phyloP scores from a whole-genome alignment of 1,140 invertebrate species.

The Drosophila navojoa region DNA sequence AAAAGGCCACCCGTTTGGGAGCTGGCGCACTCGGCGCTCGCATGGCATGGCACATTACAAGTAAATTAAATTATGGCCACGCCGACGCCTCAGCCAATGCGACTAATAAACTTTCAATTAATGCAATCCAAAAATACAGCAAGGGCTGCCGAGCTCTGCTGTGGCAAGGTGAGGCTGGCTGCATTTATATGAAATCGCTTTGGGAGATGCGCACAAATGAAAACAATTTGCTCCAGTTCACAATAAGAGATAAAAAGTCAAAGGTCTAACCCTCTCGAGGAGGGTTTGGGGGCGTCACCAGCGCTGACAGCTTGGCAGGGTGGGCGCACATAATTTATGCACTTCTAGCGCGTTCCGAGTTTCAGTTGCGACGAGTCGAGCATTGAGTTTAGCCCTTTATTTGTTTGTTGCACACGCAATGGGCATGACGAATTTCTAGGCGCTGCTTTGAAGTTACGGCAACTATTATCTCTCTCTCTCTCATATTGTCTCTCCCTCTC shows the following conservation, averaged over 20 bases:
- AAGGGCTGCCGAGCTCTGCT: constrained; percentile 5
- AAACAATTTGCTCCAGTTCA: constrained; percentile 74
- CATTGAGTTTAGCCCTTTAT: constrained; percentile 9
- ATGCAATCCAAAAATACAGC: constrained; percentile 55
- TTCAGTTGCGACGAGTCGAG: constrained; percentile 8
- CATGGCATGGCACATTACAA: constrained; percentile 58
- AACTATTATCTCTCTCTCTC: not conserved
- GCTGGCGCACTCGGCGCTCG: constrained; percentile 1
- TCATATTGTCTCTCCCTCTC: not conserved
- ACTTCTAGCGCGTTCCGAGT: constrained; percentile 53
- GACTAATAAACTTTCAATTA: constrained; percentile 79
- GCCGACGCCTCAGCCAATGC: constrained; percentile 43
- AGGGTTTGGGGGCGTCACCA: constrained; percentile 28
- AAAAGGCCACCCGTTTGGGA: constrained; percentile 23
- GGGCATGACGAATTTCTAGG: constrained; percentile 69
- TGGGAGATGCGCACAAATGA: constrained; percentile 52
- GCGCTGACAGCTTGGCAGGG: constrained; percentile 71
- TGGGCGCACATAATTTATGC: constrained; percentile 72
- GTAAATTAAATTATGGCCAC: constrained; percentile 66
- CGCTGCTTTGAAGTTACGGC: constrained; percentile 61
- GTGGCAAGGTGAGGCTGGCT: constrained; percentile 27
- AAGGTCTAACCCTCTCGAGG: not conserved
- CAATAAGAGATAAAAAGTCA: constrained; percentile 39
- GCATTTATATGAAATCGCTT: not conserved
- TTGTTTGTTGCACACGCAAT: constrained; percentile 49